Evolutionary conservation across 2,113 vertebrate species (phyloP).

Genomic region (Synchiropus splendidus): DNA sequence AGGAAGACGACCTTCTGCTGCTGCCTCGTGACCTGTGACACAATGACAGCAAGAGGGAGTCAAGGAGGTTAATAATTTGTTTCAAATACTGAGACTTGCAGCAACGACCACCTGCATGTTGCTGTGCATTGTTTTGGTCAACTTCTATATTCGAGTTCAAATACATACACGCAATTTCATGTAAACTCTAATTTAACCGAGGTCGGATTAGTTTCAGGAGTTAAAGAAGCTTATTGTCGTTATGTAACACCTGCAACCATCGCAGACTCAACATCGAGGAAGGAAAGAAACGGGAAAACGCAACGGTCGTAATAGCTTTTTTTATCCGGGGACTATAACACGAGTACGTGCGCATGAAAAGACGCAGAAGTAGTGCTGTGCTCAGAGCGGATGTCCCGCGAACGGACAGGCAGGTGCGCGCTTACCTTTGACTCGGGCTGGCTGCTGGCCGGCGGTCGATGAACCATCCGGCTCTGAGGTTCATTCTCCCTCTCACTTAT

Average conservation of each 20-base stretch:
- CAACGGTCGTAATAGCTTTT: neutral
- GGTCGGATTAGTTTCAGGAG: constrained; percentile 18
- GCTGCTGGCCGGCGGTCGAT: constrained; percentile 55
- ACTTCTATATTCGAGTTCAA: neutral
- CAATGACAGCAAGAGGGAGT: neutral
- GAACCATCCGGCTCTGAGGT: constrained; percentile 64
- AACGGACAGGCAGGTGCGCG: constrained; percentile 4
- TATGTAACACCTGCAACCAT: constrained; percentile 28
- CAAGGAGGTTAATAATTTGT: neutral
- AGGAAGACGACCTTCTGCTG: too few relatives aligned
- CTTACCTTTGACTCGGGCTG: constrained; percentile 75
- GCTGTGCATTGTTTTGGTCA: too few relatives aligned
- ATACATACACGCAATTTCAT: constrained; percentile 1
- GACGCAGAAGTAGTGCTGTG: neutral
- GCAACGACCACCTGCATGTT: neutral
- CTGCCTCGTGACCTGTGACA: neutral
- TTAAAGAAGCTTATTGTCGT: constrained; percentile 39
- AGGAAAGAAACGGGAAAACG: too few relatives aligned
- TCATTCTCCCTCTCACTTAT: constrained; percentile 79
- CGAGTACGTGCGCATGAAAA: too few relatives aligned
- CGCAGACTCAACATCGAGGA: neutral
- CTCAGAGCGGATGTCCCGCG: neutral
- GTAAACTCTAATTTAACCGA: constrained; percentile 32
- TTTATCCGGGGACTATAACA: too few relatives aligned
- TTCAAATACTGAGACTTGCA: neutral